phyloP scores from a whole-genome alignment of 2,113 vertebrate genomes.

The Nesoenas mayeri region DNA sequence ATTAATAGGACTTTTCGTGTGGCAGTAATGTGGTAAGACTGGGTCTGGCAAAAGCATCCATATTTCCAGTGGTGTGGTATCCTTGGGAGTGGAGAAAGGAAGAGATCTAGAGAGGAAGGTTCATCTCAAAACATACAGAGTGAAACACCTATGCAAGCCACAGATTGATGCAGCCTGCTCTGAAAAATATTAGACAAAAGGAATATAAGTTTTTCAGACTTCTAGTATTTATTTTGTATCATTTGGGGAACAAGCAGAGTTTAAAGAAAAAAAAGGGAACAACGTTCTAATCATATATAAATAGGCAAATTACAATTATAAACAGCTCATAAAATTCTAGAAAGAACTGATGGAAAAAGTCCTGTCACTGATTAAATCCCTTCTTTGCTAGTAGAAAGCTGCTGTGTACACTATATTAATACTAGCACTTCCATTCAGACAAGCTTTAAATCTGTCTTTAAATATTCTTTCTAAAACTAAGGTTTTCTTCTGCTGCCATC shows the following conservation, averaged over 20 bases:
- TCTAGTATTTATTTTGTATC: not conserved
- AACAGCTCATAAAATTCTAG: not conserved
- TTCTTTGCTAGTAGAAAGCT: not conserved
- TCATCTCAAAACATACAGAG: not conserved
- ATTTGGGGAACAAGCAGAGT: not conserved
- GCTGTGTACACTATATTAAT: not conserved
- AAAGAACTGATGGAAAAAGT: not conserved
- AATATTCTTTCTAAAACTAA: not conserved
- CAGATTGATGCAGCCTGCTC: not conserved
- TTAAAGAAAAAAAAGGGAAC: not conserved
- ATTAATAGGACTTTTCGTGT: not conserved
- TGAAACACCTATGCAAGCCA: not conserved
- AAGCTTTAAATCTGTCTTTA: not conserved
- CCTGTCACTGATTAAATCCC: not conserved
- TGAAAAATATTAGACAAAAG: constrained; percentile 14
- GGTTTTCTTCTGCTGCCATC: not conserved
- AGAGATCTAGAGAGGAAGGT: not conserved
- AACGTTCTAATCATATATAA: not conserved
- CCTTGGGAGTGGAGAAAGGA: not conserved
- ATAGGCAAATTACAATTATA: not conserved
- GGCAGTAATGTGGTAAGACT: not conserved
- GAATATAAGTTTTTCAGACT: not conserved
- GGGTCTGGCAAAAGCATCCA: not conserved
- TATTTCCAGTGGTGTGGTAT: not conserved
- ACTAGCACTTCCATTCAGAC: not conserved